Evolutionary conservation across 2,113 vertebrate species (phyloP).

Genomic region (Lichenostomus cassidix): DNA sequence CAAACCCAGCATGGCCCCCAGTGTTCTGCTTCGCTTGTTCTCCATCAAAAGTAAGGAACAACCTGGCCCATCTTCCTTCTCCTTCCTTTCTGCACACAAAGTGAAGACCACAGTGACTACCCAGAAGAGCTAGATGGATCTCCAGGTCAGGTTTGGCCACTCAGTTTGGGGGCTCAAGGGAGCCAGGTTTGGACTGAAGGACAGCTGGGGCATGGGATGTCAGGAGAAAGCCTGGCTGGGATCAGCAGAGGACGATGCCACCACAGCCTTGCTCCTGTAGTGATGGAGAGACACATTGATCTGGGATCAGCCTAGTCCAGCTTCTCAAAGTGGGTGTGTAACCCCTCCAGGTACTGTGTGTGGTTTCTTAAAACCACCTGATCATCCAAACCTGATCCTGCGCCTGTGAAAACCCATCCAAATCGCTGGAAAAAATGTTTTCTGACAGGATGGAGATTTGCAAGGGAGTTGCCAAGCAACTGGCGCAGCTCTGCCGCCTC

Average conservation of each 20-base stretch:
- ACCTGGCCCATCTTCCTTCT: not conserved
- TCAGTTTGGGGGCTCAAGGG: not conserved
- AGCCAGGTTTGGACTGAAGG: not conserved
- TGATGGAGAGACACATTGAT: not conserved
- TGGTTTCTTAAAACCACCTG: not conserved
- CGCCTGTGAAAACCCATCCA: not conserved
- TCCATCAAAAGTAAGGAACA: not conserved
- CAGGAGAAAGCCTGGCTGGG: not conserved
- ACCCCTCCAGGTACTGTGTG: not conserved
- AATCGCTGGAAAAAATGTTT: conserved; percentile 6
- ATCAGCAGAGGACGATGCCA: not conserved
- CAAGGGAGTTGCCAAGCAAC: conserved; percentile 68
- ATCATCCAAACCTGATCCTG: not conserved
- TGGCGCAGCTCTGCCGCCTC: not conserved
- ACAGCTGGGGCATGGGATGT: not conserved
- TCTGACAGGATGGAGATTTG: conserved; percentile 40
- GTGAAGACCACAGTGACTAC: not conserved
- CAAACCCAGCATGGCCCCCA: not conserved
- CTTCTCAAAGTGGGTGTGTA: fast-evolving
- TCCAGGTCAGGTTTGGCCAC: not conserved
- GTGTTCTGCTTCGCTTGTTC: not conserved
- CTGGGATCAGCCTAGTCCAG: not conserved
- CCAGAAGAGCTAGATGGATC: not conserved
- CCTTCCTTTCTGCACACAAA: not conserved
- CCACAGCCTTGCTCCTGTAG: fast-evolving